A percentile compares a stretch with the other conserved stretches of the same genome.
These are phyloP conservation scores for Formica exsecta DNA, from an alignment of 1,140 invertebrate species.

Conservation along the genomic window DNA sequence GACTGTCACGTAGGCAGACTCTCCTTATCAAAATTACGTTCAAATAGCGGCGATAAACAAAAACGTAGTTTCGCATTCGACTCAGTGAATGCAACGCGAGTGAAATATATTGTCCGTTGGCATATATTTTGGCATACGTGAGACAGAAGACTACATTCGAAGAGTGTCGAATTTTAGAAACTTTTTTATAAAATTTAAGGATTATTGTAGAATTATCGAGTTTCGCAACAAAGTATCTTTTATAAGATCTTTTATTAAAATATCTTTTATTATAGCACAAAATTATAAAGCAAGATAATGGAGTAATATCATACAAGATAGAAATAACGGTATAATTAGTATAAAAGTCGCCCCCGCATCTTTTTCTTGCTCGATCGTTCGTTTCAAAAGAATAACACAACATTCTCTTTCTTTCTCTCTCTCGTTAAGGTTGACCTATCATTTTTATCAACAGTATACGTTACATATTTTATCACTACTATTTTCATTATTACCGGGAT, in stretches of 20 bases:
- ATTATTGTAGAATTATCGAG: not conserved
- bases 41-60: constrained; percentile 46
- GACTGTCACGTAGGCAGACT: not conserved
- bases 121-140: not conserved
- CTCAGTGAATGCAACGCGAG: not conserved
- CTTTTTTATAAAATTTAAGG: not conserved
- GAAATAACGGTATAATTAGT: constrained; percentile 31
- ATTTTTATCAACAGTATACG: not conserved
- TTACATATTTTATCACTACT: constrained; percentile 11
- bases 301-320: not conserved
- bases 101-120: not conserved
- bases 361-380: not conserved
- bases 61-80: constrained; percentile 14
- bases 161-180: not conserved
- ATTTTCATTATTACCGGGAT: constrained; percentile 22
- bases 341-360: not conserved
- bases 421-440: not conserved
- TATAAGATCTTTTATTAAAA: not conserved
- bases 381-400: not conserved
- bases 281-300: not conserved
- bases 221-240: not conserved
- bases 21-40: constrained; percentile 52
- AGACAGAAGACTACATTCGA: not conserved
- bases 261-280: not conserved
- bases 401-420: not conserved